Evolutionary conservation across 2,113 vertebrate genomes (phyloP), one percentile per base, ranked within the genome.

Genomic region (Clarias magur): DNA sequence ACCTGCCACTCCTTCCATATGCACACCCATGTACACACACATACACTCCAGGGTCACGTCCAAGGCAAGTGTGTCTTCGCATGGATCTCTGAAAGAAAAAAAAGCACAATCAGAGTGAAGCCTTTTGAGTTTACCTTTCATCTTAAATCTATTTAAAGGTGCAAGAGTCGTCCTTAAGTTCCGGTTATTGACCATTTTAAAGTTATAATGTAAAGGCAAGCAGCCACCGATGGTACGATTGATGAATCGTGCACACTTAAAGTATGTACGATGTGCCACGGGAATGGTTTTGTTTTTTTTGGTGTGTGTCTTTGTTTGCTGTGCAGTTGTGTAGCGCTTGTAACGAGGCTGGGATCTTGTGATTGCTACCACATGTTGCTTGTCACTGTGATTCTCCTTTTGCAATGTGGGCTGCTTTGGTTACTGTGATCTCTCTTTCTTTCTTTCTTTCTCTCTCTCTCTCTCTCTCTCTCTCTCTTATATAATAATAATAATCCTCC

Each of bases 401-500:
- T 94, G 91, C 90, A 92, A 93, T 94, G 94, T 94, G 95, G 94
- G 95, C 93, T 94, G 95, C 89, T 92, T 92, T 91, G 92, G 92
- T 93, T 92, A 92, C 92, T 92, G 92, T 94, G 80, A 86, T 88
- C 48, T 80, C 23, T 34, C 78, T 83, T 59, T 27, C 67, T 84
- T 48, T 59, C 67, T 78, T 34, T 81, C 72, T 57, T 19, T 85
- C 63, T 72, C 56, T 95, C 92, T 78, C 87, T 93, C 92, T 95
- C 65, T 79, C 59, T 54, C 79, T 57, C n/a, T 85, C 63, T 72
- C 56, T 95, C 92, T 78, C 87, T 93, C 92, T 95, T 95, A 96
- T 94, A 93, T 95, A 95, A 96, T 34, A 95, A 96, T 79, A 79
- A 70, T 94, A 94, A 93, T 94, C 93, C 94, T 94, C 94, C 91